Evolutionary conservation across 2,113 vertebrate genomes (phyloP), one percentile per base, ranked within the genome.

Genomic region (Anser brachyrhynchus): DNA sequence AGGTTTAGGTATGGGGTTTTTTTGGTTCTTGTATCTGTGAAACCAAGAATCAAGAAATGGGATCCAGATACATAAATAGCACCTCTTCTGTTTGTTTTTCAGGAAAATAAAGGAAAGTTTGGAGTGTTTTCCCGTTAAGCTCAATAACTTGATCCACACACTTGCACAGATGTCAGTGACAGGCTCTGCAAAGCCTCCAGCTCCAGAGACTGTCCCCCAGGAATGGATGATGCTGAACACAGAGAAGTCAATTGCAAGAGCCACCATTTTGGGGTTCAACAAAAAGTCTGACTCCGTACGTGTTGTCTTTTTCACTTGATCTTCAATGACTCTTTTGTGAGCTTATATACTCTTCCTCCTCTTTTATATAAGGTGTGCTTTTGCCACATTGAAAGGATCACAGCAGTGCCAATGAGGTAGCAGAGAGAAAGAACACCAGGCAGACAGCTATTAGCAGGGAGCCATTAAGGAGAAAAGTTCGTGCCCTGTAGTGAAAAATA

Each of bases 71-170:
- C 10, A 8, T 72, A 31, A 88, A 37, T 33, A 84, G 0, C 0
- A 0, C 10, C 44, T 76, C 31, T 79, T 95, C 31, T 95, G 18
- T 94, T 78, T 62, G 1, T 93, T 83, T 62, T 84, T 62, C 93
- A 99, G 99, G 97, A 99, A 99, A 96, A 99, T 99, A 95, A 98
- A 98, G 91, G 98, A 99, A 90, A 99, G 99, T 94, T 97, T 99
- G 96, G 98, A 97, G 84, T 98, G 98, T 64, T 97, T 99, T n/a
- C 98, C 98, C 22, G 98, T 98, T n/a, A 99, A 99, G 81, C 81
- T 99, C 73, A 99, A 99, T 95, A 99, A 99, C 94, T 80, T 99
- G 86, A 97, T 99, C 66, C 99, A 99, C 91, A 97, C 67, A 0
- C 97, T 99, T 4, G 98, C 58, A 20, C 98, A 98, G 87, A 98